A percentile compares a stretch with the other conserved stretches of the same genome.
Evolutionary conservation across 2,888 invertebrate species (phyloP).

Genomic region (Cataglyphis albicans): DNA sequence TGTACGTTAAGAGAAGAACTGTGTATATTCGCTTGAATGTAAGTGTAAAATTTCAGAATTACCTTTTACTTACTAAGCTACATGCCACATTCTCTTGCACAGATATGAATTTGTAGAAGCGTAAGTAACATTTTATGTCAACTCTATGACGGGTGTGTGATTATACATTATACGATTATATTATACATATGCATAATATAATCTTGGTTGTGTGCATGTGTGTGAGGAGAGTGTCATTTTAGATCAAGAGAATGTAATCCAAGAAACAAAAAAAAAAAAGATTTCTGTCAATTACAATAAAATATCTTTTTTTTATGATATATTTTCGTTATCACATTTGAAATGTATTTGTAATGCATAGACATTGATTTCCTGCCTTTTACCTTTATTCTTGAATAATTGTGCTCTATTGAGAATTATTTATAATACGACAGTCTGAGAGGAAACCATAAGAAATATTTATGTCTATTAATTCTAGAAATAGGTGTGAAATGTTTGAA

Average conservation of each 20-base stretch:
- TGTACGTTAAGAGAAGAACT: not conserved
- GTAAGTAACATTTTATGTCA: constrained; percentile 16
- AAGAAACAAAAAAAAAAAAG: not conserved
- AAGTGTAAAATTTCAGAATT: constrained; percentile 1
- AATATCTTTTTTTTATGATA: not conserved
- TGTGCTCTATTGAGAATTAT: not conserved
- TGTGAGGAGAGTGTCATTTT: not conserved
- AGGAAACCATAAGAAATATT: not conserved
- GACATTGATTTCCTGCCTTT: not conserved
- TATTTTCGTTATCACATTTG: not conserved
- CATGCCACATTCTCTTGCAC: not conserved
- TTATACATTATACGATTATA: constrained; percentile 26
- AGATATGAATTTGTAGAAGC: constrained; percentile 9
- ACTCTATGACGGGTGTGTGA: not conserved
- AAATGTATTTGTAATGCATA: not conserved
- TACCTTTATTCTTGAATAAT: not conserved
- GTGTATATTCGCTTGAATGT: not conserved
- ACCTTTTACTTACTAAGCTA: not conserved
- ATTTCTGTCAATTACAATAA: not conserved
- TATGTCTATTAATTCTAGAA: not conserved
- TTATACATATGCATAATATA: not conserved
- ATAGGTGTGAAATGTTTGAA: constrained; percentile 18
- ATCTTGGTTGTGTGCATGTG: not conserved
- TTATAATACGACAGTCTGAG: not conserved
- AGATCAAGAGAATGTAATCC: not conserved